Evolutionary conservation across 2,113 vertebrate genomes (phyloP).

Genomic region (Sigmodon hispidus): DNA sequence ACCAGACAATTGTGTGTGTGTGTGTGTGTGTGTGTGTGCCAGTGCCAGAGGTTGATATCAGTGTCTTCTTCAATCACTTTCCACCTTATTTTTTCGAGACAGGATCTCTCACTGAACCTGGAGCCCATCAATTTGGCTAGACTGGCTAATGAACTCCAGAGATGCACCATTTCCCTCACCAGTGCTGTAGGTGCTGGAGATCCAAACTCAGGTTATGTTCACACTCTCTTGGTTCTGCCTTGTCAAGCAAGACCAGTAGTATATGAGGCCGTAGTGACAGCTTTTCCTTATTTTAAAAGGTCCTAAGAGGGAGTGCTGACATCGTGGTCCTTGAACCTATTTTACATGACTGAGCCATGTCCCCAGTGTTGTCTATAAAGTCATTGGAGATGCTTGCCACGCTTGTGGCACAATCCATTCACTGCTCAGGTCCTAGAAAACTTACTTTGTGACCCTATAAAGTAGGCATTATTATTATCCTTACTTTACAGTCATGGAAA

Average conservation of each 20-base stretch:
- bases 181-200: neutral
- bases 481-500: slow-evolving; percentile 7
- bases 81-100: neutral
- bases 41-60: neutral
- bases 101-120: neutral
- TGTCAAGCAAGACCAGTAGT: neutral
- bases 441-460: neutral
- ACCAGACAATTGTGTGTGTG: neutral
- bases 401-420: too few species aligned
- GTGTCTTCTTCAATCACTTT: neutral
- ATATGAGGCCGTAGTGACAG: neutral
- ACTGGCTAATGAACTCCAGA: neutral
- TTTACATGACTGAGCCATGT: neutral
- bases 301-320: neutral
- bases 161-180: neutral
- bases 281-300: slow-evolving; percentile 40
- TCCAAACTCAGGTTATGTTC: neutral
- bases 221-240: slow-evolving; percentile 38
- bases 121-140: neutral
- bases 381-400: neutral
- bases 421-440: neutral
- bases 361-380: neutral
- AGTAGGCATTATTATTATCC: neutral
- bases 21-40: neutral
- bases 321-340: neutral